phyloP scores from a whole-genome alignment of 2,797 vertebrate genomes.

The Bucorvus abyssinicus region DNA sequence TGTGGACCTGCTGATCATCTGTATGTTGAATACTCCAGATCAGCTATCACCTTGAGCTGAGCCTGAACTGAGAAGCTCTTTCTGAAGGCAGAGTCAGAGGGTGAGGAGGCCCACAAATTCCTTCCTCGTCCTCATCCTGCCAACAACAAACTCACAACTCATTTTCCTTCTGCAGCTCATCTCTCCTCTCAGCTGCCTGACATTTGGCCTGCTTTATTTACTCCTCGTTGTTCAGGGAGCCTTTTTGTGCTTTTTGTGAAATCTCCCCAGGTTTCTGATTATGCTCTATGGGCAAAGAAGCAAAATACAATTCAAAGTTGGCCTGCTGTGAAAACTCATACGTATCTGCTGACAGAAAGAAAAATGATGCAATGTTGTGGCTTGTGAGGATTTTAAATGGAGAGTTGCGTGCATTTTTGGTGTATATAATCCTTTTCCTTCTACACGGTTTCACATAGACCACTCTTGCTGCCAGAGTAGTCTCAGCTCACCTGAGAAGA shows the following conservation, averaged over 20 bases:
- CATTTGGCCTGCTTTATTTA: background rate
- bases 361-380: constrained; percentile 8
- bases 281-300: background rate
- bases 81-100: background rate
- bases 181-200: background rate
- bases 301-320: constrained; percentile 28
- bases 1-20: background rate
- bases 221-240: background rate
- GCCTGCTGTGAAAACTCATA: constrained; percentile 35
- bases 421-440: background rate
- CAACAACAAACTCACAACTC: background rate
- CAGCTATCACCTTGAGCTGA: rapidly evolving
- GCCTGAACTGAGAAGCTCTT: background rate
- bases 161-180: background rate
- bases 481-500: constrained; percentile 21
- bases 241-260: background rate
- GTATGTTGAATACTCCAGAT: background rate
- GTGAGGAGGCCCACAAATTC: background rate
- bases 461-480: background rate
- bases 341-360: constrained; percentile 6
- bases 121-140: background rate
- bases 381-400: constrained; percentile 22
- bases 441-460: background rate
- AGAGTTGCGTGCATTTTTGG: background rate
- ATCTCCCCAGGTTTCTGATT: constrained; percentile 29